A percentile compares a stretch with the other conserved stretches of the same genome.
Evolutionary conservation across 2,113 vertebrate genomes (phyloP).

Genomic region (Phyllopteryx taeniolatus): DNA sequence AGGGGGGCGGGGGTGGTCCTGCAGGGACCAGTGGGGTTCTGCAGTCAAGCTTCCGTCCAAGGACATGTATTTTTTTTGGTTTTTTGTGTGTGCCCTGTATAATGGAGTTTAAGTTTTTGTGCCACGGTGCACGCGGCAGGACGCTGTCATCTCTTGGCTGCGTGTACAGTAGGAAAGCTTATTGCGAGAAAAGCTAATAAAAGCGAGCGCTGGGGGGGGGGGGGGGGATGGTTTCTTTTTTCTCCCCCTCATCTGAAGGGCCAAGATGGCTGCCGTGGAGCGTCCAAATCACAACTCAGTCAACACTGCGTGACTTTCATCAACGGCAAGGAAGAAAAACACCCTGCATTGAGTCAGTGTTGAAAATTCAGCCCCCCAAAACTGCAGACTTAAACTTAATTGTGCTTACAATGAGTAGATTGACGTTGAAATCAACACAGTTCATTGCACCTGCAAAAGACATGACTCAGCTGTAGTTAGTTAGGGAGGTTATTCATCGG

Average conservation of each 20-base stretch:
- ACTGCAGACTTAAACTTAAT: not conserved
- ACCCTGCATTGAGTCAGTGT: not conserved
- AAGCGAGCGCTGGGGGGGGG: conserved; percentile 58
- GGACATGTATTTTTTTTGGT: conserved; percentile 29
- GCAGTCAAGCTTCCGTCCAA: conserved; percentile 25
- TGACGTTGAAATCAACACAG: not conserved
- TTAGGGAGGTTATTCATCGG: not conserved
- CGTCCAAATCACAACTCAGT: not conserved
- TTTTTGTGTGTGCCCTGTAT: conserved; percentile 20
- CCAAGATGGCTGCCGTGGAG: conserved; percentile 41
- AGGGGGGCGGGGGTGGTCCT: conserved; percentile 2
- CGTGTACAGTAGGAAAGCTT: conserved; percentile 52
- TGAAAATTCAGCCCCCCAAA: not conserved
- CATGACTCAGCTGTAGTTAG: not conserved
- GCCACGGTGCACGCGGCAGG: conserved; percentile 29
- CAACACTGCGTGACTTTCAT: not conserved
- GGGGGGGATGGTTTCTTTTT: conserved; percentile 51
- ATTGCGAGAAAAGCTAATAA: conserved; percentile 64
- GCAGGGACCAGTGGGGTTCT: conserved; percentile 34
- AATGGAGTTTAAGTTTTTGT: conserved; percentile 23
- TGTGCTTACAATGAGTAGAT: not conserved
- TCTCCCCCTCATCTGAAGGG: conserved; percentile 46
- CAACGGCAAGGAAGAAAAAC: not conserved
- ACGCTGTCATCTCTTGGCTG: conserved; percentile 35
- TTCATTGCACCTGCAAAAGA: not conserved